Conservation (phyloP, 2,888 invertebrate genomes). For the Halocaridina rubra region DNA sequence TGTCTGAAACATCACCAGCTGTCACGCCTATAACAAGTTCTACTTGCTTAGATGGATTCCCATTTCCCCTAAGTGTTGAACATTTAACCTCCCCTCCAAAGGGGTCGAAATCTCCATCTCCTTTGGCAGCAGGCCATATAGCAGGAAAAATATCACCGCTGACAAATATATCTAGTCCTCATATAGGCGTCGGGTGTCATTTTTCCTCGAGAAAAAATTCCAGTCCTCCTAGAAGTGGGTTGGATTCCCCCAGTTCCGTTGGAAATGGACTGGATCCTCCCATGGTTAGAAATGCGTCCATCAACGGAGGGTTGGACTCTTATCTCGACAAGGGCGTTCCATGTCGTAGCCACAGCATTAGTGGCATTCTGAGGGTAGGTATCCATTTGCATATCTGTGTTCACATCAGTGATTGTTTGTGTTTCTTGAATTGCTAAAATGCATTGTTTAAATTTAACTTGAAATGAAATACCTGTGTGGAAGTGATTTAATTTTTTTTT, state of each 20-base stretch:
- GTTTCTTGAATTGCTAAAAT: neutral
- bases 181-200: neutral
- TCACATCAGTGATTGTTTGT: neutral
- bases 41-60: slow-evolving; percentile 18
- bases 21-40: slow-evolving; percentile 43
- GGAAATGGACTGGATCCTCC: neutral
- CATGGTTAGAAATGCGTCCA: neutral
- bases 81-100: neutral
- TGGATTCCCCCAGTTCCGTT: too few relatives aligned
- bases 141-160: neutral
- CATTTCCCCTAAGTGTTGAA: neutral
- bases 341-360: slow-evolving; percentile 10
- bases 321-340: neutral
- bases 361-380: slow-evolving; percentile 29
- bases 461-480: neutral
- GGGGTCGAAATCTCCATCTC: neutral
- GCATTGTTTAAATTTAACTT: neutral
- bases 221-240: too few relatives aligned
- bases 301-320: neutral
- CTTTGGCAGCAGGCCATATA: neutral
- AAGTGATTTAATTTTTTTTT: too few relatives aligned
- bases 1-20: slow-evolving; percentile 23
- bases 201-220: neutral
- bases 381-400: too few relatives aligned
- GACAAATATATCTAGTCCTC: neutral